phyloP scores from a whole-genome alignment of 2,113 vertebrate species.

The Jaculus jaculus region DNA sequence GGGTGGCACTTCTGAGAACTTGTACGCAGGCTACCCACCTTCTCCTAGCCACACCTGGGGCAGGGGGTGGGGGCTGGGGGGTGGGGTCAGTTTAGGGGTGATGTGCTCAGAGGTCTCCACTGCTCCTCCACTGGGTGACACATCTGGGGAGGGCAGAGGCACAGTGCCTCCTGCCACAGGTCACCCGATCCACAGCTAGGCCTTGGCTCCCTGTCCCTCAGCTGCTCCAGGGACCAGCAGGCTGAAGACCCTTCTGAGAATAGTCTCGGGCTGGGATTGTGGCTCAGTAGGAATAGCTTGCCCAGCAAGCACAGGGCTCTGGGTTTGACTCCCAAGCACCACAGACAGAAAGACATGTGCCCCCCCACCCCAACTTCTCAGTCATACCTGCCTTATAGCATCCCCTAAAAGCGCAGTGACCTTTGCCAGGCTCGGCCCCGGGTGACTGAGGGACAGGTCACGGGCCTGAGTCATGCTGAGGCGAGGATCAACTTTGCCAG shows the following conservation, averaged over 20 bases:
- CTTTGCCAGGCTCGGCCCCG: not conserved
- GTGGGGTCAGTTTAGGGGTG: not conserved
- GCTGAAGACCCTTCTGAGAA: not conserved
- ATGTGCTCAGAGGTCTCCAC: not conserved
- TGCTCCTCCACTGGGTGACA: not conserved
- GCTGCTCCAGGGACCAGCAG: not conserved
- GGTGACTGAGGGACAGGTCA: too few relatives aligned
- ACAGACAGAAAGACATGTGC: not conserved
- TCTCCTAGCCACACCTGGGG: not conserved
- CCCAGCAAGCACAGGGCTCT: too few relatives aligned
- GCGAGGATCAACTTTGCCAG: not conserved
- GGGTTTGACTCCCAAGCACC: not conserved
- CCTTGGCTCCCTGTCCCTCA: not conserved
- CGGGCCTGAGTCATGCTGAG: not conserved
- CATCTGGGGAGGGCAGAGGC: too few relatives aligned
- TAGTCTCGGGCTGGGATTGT: not conserved
- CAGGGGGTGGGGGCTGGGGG: too few relatives aligned
- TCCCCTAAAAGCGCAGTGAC: not conserved
- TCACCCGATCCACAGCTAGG: not conserved
- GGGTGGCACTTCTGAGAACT: not conserved
- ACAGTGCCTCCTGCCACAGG: rapidly evolving
- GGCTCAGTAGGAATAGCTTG: not conserved
- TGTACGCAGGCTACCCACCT: too few relatives aligned
- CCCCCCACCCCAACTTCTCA: not conserved
- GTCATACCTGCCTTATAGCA: not conserved